Evolutionary conservation across 2,888 invertebrate genomes (phyloP), one percentile per base, ranked within the genome.

Genomic region (Pyrrhia umbra): DNA sequence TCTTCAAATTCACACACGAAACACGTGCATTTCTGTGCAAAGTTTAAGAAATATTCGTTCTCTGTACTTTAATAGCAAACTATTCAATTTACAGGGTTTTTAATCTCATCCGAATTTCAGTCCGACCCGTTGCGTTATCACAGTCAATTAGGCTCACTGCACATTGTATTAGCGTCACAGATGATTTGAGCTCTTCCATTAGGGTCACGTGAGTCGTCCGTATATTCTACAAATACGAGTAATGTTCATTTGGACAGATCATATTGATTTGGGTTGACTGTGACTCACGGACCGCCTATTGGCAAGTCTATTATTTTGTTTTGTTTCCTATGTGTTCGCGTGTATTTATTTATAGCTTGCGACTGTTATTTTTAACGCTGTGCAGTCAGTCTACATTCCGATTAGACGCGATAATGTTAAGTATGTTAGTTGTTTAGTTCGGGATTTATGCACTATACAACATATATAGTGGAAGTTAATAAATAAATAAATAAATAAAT

Each of bases 211-310:
- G 16, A 40, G 15, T 9, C 30, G n/a, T 34, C 18, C 16, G 16
- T 49, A 60, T 27, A 39, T 42, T 23, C n/a, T 16, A 34, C 56
- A 52, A 57, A 54, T 68, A 52, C 21, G 3, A 13, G 39, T 49
- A 46, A 62, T n/a, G 6, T 46, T 39, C 34, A 25, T 43, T 61
- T 57, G 15, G 60, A 62, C 34, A 52, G 51, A 69, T 67, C 30
- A 57, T 67, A 72, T 77, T 71, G 75, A 75, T 77, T 75, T 21
- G 59, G 68, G 60, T 62, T 66, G 60, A 61, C 61, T 55, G 64
- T 86, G 86, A 87, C 67, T 87, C 86, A 85, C 67, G 55, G 70
- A 61, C 75, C 78, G 74, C 83, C 76, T 80, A 84, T 86, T 88
- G 86, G 85, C 87, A 84, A 77, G 68, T 69, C 63, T 70, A 75